Percentiles rank a stretch among this genome's conserved stretches.
Conservation (phyloP, 30 jellyfish, hydroid and myxozoan species). For the Calvadosia cruxmelitensis region DNA sequence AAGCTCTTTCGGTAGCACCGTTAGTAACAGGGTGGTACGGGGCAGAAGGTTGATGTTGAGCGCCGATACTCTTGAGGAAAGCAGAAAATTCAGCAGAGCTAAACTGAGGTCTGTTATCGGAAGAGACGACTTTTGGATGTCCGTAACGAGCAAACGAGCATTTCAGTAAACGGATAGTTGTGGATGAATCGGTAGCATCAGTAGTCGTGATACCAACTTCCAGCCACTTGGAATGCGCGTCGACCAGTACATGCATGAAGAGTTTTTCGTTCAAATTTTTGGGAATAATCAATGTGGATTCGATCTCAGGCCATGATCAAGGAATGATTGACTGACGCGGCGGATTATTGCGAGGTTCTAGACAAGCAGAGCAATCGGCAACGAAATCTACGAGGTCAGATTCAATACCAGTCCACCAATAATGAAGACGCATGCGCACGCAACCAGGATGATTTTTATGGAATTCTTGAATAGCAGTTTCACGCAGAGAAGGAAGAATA, state of each 20-base stretch:
- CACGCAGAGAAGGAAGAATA: neutral
- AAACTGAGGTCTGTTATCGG: constrained; percentile 2
- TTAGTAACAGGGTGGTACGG: constrained; percentile 3
- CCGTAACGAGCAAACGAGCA: neutral
- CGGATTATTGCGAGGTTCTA: neutral
- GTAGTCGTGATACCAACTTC: neutral
- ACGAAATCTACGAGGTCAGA: constrained; percentile 1
- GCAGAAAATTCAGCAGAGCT: neutral
- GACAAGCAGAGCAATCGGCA: neutral
- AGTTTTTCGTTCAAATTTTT: neutral
- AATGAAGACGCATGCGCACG: constrained; percentile 11
- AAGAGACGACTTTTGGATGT: neutral
- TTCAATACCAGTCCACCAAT: constrained; percentile 53
- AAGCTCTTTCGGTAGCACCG: neutral
- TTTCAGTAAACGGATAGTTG: neutral
- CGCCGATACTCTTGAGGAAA: neutral
- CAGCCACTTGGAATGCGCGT: neutral
- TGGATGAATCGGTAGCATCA: neutral
- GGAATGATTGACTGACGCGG: neutral
- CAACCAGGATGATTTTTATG: constrained; percentile 21
- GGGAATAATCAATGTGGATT: neutral
- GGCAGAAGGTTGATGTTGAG: neutral
- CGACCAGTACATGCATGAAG: neutral
- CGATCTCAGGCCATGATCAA: neutral
- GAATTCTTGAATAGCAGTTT: neutral